Evolutionary conservation across 1,140 invertebrate species (phyloP).

Genomic region (Drosophila yakuba): DNA sequence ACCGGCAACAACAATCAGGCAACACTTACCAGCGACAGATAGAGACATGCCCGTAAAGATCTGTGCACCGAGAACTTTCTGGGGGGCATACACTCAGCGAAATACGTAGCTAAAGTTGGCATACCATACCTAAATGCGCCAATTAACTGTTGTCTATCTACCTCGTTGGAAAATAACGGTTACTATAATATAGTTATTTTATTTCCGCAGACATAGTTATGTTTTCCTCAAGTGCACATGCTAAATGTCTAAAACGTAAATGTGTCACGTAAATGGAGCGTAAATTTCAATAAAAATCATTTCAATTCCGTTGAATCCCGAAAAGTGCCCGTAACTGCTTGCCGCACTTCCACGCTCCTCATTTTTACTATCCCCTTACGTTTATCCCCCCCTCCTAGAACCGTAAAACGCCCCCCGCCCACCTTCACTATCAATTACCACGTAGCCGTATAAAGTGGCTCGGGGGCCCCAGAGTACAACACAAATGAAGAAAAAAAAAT

Average conservation of each 20-base stretch:
- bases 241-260: constrained; percentile 82
- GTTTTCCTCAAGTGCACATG: constrained; percentile 35
- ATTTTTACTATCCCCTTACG: background rate
- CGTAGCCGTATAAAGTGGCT: constrained; percentile 51
- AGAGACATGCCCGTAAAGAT: constrained; percentile 40
- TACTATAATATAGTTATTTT: too few species aligned
- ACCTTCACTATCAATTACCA: constrained; percentile 39
- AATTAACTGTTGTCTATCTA: background rate
- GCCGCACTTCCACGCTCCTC: background rate
- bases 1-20: constrained; percentile 63
- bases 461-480: constrained; percentile 30
- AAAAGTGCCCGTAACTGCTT: constrained; percentile 67
- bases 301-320: constrained; percentile 74
- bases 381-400: background rate
- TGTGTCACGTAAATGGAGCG: constrained; percentile 83
- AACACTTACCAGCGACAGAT: constrained; percentile 62
- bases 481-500: constrained; percentile 55
- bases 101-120: background rate
- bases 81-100: background rate
- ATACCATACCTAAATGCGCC: background rate
- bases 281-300: constrained; percentile 84
- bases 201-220: background rate
- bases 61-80: constrained; percentile 8
- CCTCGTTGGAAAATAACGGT: too few species aligned
- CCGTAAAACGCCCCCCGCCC: background rate